Evolutionary conservation across 1,140 invertebrate species (phyloP), one percentile per base, ranked within the genome.

Genomic region (Odontomachus brunneus): DNA sequence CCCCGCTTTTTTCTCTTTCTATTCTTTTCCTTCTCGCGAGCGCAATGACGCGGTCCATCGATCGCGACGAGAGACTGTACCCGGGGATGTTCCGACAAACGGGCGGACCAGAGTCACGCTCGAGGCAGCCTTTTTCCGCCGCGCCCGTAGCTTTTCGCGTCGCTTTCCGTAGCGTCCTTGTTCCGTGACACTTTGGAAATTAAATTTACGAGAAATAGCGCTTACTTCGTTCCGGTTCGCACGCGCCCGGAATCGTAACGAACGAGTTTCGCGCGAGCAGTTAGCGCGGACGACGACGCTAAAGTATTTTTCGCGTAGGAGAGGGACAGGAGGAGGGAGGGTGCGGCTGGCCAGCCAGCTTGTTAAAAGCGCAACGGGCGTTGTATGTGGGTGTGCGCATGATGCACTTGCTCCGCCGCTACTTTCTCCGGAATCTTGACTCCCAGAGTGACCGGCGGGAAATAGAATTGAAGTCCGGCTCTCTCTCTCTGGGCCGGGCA

Each of bases 201-300:
- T 83, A 90, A 88, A 90, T 90, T 90, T 86, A 84, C 78, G 75
- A 57, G 76, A 75, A 78, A 80, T 82, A 84, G 65, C 84, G 89
- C 75, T 90, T 88, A 90, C 90, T 90, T 88, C 85, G 87, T 90
- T 89, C 78, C 72, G n/a, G 49, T 62, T 7, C 26, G 76, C 87
- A 84, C 72, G 82, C 80, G 83, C 29, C 57, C 74, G 55, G 87
- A 89, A 90, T 91, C 59, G 82, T 84, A 89, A 91, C 84, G 63
- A 80, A 59, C 22, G 53, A 49, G 69, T 80, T 86, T 84, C 83
- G 57, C 49, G 60, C 44, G 48, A 33, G 22, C 66, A 12, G 57
- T 73, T 59, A 73, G 51, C 38, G 53, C 53, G 38, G 44, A 38
- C 55, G 76, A 44, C 11, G 19, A 65, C 19, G 24, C 33, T 69